Conservation (phyloP, 1,140 invertebrate genomes). For the Drosophila subpulchrella region DNA sequence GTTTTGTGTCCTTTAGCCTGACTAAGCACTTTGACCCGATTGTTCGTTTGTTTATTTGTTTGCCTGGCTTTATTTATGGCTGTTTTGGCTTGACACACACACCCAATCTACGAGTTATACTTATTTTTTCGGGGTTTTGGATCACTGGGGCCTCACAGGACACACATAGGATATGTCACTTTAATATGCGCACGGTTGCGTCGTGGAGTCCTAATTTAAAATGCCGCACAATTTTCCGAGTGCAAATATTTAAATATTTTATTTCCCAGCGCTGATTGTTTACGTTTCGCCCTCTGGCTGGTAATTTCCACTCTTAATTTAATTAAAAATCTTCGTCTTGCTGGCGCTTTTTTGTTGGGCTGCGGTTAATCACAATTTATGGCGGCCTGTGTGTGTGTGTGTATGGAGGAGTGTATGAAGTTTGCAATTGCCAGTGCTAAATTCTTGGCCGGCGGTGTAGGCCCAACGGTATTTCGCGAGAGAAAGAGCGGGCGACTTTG, state of each 20-base stretch:
- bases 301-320: conserved; percentile 45
- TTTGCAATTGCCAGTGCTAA: neutral
- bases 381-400: neutral
- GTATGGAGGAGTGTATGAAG: neutral
- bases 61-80: conserved; percentile 46
- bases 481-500: conserved; percentile 34
- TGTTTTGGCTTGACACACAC: conserved; percentile 37
- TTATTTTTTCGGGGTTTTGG: neutral
- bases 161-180: conserved; percentile 40
- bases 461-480: conserved; percentile 24
- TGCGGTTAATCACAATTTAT: conserved; percentile 30
- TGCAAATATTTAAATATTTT: conserved; percentile 57
- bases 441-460: conserved; percentile 19
- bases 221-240: conserved; percentile 48
- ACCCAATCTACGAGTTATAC: neutral
- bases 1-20: conserved; percentile 25
- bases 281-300: conserved; percentile 23
- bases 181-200: conserved; percentile 14
- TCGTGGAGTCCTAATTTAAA: conserved; percentile 50
- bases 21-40: conserved; percentile 45
- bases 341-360: neutral
- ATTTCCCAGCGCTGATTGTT: conserved; percentile 51
- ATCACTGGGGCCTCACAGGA: conserved; percentile 9
- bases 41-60: conserved; percentile 41
- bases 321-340: conserved; percentile 46